Evolutionary conservation across 2,888 invertebrate species (phyloP).

Genomic region (Sphaerophoria rueppellii): DNA sequence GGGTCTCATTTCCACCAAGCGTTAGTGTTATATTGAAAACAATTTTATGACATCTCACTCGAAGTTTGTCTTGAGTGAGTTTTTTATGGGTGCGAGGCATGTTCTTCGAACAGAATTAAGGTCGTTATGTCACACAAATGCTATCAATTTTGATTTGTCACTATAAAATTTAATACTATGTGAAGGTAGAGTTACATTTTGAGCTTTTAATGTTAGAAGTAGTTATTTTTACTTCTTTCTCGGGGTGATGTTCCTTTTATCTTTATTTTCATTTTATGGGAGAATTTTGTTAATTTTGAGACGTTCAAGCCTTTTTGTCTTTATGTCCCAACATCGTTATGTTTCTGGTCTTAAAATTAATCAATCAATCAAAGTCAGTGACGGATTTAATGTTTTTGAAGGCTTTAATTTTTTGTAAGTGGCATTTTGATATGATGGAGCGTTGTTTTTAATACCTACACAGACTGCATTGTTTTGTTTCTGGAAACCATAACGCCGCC

Average conservation of each 20-base stretch:
- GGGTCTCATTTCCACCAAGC: constrained; percentile 9
- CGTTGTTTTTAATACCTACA: not conserved
- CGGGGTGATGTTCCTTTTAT: not conserved
- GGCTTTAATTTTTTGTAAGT: not conserved
- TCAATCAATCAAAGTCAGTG: not conserved
- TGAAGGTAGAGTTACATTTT: not conserved
- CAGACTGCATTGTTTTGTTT: not conserved
- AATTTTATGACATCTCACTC: constrained; percentile 7
- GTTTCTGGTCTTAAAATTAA: not conserved
- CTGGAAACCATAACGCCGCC: not conserved
- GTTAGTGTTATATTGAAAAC: constrained; percentile 10
- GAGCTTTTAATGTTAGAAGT: not conserved
- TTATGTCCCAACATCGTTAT: not conserved
- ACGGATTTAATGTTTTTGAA: not conserved
- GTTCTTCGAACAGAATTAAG: constrained; percentile 6
- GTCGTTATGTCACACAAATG: not conserved
- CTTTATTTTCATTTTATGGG: not conserved
- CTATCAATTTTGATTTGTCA: constrained; percentile 23
- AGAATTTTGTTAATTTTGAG: not conserved
- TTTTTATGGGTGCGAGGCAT: constrained; percentile 31
- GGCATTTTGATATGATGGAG: too few relatives aligned
- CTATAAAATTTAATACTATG: not conserved
- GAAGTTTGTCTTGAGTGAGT: not conserved
- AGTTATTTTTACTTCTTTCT: not conserved
- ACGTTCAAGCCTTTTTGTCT: not conserved